Percentiles rank a stretch among this genome's conserved stretches.
Conservation (phyloP, 2,113 vertebrate genomes). For the Seriola aureovittata region DNA sequence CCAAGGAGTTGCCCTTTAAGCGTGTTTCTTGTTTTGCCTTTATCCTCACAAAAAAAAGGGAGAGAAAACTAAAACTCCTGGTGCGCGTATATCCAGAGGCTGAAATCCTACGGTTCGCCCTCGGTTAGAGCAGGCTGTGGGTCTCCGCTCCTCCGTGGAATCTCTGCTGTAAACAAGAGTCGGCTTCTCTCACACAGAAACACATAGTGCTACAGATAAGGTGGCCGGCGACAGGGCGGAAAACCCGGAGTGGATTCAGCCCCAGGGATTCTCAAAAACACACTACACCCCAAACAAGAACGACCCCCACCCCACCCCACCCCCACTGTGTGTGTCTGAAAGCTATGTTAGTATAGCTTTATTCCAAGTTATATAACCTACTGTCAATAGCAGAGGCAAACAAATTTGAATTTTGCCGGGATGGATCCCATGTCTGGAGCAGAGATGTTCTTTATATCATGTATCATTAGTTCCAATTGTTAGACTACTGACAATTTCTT, state of each 20-base stretch:
- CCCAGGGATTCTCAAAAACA: background rate
- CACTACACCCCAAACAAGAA: background rate
- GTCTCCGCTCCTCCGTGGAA: conserved; percentile 79
- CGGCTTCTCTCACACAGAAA: conserved; percentile 78
- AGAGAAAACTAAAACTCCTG: background rate
- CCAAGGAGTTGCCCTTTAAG: conserved; percentile 49
- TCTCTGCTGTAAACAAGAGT: conserved; percentile 88
- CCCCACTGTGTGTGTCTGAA: background rate
- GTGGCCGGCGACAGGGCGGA: conserved; percentile 55
- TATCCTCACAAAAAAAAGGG: conserved; percentile 3
- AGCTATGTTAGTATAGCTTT: background rate
- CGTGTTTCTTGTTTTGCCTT: conserved; percentile 20
- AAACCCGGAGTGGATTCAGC: conserved; percentile 75
- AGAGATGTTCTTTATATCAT: background rate
- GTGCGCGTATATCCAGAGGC: conserved; percentile 42
- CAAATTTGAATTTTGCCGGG: background rate
- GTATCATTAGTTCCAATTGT: background rate
- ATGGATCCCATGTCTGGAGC: background rate
- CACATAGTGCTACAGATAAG: conserved; percentile 72
- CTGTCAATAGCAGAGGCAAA: background rate
- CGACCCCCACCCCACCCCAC: background rate
- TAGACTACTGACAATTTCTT: background rate
- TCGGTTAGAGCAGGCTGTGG: conserved; percentile 61
- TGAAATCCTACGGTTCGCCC: conserved; percentile 62
- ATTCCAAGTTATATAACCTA: background rate